Conservation (phyloP, 2,797 vertebrate genomes). For the Pogonophryne albipinna region DNA sequence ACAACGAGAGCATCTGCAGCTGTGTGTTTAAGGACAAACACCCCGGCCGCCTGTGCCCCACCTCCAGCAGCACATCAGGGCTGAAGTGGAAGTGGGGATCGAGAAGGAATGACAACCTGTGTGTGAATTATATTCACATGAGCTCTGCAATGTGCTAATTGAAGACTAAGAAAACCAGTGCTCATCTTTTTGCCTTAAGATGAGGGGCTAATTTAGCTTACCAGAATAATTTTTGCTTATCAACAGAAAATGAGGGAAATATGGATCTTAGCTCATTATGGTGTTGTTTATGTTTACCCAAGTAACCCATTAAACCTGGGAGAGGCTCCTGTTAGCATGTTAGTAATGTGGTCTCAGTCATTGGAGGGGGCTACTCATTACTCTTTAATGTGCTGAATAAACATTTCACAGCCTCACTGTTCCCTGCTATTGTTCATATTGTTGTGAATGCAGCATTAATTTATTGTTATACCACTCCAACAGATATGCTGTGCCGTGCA, state of each 20-base stretch:
- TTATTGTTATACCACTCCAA: conserved; percentile 69
- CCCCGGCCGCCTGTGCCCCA: conserved; percentile 19
- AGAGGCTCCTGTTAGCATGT: conserved; percentile 70
- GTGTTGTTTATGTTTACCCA: conserved; percentile 82
- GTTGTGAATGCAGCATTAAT: conserved; percentile 83
- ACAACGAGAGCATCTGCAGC: conserved; percentile 61
- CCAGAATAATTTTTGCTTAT: conserved; percentile 79
- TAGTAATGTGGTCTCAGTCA: conserved; percentile 81
- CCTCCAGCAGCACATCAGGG: conserved; percentile 18
- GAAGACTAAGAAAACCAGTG: conserved; percentile 29
- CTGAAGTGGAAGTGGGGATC: conserved; percentile 8
- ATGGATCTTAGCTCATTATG: conserved; percentile 81
- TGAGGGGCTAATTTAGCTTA: conserved; percentile 73
- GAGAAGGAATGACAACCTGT: conserved; percentile 44
- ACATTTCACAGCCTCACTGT: conserved; percentile 77
- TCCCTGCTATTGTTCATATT: conserved; percentile 82
- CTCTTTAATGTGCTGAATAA: conserved; percentile 87
- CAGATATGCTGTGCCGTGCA: conserved; percentile 67
- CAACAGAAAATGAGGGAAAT: conserved; percentile 77
- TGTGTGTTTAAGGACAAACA: conserved; percentile 52
- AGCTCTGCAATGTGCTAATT: conserved; percentile 57
- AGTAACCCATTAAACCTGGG: conserved; percentile 79
- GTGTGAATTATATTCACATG: conserved; percentile 34
- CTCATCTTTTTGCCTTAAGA: conserved; percentile 67
- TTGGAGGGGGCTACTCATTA: conserved; percentile 81